These are phyloP conservation scores for Limnephilus auricula DNA, from an alignment of 2,888 invertebrate species.

Conservation along the genomic window DNA sequence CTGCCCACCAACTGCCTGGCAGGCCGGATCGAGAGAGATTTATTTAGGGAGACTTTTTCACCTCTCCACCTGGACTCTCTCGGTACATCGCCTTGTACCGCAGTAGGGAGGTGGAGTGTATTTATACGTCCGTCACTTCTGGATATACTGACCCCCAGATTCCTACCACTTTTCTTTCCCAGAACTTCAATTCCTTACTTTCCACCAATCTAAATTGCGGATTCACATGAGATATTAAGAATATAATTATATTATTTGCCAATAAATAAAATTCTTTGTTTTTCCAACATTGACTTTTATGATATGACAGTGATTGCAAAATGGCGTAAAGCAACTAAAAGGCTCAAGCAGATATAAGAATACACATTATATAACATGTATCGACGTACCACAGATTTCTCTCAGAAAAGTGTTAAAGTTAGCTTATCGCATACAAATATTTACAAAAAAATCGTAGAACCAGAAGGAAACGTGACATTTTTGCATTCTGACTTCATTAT, in stretches of 20 bases:
- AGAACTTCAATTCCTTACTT: no score
- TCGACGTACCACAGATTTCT: neutral
- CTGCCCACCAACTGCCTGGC: no score
- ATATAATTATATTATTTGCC: neutral
- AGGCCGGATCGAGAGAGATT: no score
- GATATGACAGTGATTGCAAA: neutral
- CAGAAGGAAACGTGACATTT: neutral
- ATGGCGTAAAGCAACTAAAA: neutral
- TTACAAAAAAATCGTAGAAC: neutral
- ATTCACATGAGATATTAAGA: neutral
- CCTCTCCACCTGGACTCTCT: no score
- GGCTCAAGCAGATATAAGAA: neutral
- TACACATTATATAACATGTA: neutral
- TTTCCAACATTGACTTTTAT: neutral
- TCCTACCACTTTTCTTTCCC: no score
- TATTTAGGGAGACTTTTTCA: no score
- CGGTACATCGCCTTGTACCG: no score
- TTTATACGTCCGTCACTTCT: no score
- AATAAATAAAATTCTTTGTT: neutral
- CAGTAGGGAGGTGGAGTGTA: no score
- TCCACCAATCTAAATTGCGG: no score
- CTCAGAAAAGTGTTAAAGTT: neutral
- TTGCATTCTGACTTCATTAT: neutral
- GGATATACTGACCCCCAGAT: no score
- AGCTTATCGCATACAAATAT: neutral